Conservation (phyloP, 2,888 invertebrate genomes). For the Zygaena filipendulae region DNA sequence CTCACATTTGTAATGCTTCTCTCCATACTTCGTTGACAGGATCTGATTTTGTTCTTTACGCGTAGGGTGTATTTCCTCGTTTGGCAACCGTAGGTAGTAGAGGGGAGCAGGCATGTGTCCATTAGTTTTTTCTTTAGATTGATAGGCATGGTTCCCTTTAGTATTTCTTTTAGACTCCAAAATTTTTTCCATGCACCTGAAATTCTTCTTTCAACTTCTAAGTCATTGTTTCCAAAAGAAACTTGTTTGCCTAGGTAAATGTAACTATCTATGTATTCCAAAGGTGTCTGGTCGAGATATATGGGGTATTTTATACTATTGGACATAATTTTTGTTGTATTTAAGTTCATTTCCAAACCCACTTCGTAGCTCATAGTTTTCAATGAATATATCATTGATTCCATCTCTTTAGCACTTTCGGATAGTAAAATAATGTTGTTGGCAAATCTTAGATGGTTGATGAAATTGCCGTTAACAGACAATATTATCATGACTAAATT, state of each 20-base stretch:
- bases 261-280: conserved; percentile 15
- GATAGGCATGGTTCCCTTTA: conserved; percentile 3
- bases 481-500: too few relatives aligned
- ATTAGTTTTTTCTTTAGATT: conserved; percentile 4
- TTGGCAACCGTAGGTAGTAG: conserved; percentile 6
- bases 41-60: too few relatives aligned
- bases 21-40: too few relatives aligned
- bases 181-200: too few relatives aligned
- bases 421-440: too few relatives aligned
- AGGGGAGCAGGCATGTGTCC: conserved; percentile 5
- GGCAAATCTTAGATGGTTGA: too few relatives aligned
- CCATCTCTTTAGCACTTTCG: too few relatives aligned
- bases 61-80: too few relatives aligned
- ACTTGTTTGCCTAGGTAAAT: too few relatives aligned
- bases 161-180: too few relatives aligned
- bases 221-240: conserved; percentile 3
- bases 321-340: conserved; percentile 16
- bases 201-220: conserved; percentile 10
- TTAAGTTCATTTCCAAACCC: too few relatives aligned
- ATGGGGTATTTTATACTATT: conserved; percentile 9
- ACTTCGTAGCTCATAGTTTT: conserved; percentile 8
- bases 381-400: conserved; percentile 11
- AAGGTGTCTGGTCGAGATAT: conserved; percentile 3
- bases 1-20: conserved; percentile 12
- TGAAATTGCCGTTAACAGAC: too few relatives aligned